Conservation (phyloP, 1,140 invertebrate species). For the Aplysia californica region DNA sequence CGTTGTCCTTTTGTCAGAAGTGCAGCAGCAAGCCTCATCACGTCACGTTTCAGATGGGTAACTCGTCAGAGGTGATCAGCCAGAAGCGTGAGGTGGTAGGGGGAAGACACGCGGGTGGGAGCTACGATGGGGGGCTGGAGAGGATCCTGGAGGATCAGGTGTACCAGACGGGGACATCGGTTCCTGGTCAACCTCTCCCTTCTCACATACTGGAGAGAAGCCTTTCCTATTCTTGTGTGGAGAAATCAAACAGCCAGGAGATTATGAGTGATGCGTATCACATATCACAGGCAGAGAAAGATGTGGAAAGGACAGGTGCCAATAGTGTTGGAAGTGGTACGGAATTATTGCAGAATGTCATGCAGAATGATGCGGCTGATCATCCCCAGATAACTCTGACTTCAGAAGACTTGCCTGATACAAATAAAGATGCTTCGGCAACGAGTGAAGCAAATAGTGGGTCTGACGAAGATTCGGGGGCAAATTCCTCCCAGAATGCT, state of each 20-base stretch:
- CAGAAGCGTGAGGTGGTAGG: not conserved
- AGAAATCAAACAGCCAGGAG: not conserved
- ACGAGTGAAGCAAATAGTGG: not conserved
- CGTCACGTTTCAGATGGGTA: not conserved
- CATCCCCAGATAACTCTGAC: not conserved
- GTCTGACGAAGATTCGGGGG: not conserved
- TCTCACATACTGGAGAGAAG: not conserved
- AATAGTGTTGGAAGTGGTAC: not conserved
- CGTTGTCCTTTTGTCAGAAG: constrained; percentile 14
- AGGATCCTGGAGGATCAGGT: not conserved
- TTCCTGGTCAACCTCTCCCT: not conserved
- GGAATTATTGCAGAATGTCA: not conserved
- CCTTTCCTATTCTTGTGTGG: not conserved
- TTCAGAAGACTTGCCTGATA: too few species aligned
- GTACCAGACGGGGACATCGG: too few species aligned
- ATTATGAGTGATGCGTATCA: not conserved
- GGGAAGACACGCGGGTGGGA: not conserved
- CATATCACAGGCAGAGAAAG: not conserved
- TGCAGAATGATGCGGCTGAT: not conserved
- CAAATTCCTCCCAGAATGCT: constrained; percentile 12
- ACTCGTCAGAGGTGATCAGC: not conserved
- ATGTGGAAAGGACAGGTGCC: not conserved
- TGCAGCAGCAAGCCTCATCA: not conserved
- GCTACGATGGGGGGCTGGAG: not conserved
- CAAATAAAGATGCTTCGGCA: too few species aligned